Evolutionary conservation across 2,888 invertebrate species (phyloP), one percentile per base, ranked within the genome.

Genomic region (Lobophora halterata): DNA sequence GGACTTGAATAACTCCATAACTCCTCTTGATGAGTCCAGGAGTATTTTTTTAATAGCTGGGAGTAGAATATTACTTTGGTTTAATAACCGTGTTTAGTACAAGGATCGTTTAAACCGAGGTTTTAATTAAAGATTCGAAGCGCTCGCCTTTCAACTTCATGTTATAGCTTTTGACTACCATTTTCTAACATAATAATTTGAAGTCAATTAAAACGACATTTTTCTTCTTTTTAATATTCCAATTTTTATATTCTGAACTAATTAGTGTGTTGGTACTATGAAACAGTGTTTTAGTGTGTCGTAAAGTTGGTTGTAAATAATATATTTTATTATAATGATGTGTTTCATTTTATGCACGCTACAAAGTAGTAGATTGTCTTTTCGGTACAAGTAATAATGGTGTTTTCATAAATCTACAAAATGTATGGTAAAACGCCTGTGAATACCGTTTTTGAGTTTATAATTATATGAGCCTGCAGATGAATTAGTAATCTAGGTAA

Each of bases 121-220:
- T 72, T 73, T 72, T 78, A 75, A 83, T 83, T 80, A 79, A 65
- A 61, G 59, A 79, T 82, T 79, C 61, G 80, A 60, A 53, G 53
- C 77, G 78, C 71, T 64, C 71, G 59, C 60, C 56, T 71, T 67
- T 62, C 55, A 61, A 55, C 58, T 53, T 48, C 39, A 43, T 29
- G 42, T 45, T 46, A 69, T 61, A 51, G 55, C 44, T 55, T 60
- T 59, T 53, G 50, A 51, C 46, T 39, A 30, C 44, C 33, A 36
- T 45, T 55, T 47, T 31, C 32, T 26, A 36, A n/a, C n/a, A n/a
- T n/a, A n/a, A n/a, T n/a, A 25, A 32, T 31, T 30, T 8, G 16
- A 40, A 34, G 19, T 33, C 17, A 23, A 35, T 36, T 48, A 36
- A 18, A 23, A 38, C 36, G 29, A 33, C 6, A 8, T 36, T 39